Evolutionary conservation across 2,888 invertebrate species (phyloP).

Genomic region (Parochlus steinenii): DNA sequence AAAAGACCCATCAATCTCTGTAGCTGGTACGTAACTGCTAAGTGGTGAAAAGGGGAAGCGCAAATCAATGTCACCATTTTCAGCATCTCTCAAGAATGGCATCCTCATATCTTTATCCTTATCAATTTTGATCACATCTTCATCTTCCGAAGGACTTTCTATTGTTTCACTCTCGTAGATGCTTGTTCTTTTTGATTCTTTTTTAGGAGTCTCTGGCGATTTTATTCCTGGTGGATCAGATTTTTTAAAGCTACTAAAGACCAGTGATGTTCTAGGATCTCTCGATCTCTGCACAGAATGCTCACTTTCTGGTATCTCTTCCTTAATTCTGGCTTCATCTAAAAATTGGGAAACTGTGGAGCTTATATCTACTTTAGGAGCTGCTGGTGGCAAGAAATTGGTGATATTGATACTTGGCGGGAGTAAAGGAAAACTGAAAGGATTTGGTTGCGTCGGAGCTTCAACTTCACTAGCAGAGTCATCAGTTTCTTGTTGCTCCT

Average conservation of each 20-base stretch:
- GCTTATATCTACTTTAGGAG: slow-evolving; percentile 8
- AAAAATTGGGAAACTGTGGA: slow-evolving; percentile 8
- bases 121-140: slow-evolving; percentile 14
- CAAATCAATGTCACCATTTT: slow-evolving; percentile 51
- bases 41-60: slow-evolving; percentile 62
- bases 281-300: slow-evolving; percentile 10
- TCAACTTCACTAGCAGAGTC: slow-evolving; percentile 7
- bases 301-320: slow-evolving; percentile 2
- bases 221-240: background rate
- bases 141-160: slow-evolving; percentile 12
- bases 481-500: slow-evolving; percentile 10
- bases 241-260: background rate
- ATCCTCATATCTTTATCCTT: slow-evolving; percentile 23
- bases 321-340: no score
- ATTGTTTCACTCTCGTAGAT: slow-evolving; percentile 16
- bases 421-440: slow-evolving; percentile 9
- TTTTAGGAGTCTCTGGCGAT: background rate
- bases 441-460: background rate
- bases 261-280: slow-evolving; percentile 11
- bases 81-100: slow-evolving; percentile 14
- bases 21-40: slow-evolving; percentile 68
- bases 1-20: slow-evolving; percentile 71
- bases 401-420: slow-evolving; percentile 11
- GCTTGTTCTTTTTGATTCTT: slow-evolving; percentile 5
- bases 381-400: slow-evolving; percentile 13